Conservation (phyloP, 2,797 vertebrate genomes). For the Anisognathus igniventris region DNA sequence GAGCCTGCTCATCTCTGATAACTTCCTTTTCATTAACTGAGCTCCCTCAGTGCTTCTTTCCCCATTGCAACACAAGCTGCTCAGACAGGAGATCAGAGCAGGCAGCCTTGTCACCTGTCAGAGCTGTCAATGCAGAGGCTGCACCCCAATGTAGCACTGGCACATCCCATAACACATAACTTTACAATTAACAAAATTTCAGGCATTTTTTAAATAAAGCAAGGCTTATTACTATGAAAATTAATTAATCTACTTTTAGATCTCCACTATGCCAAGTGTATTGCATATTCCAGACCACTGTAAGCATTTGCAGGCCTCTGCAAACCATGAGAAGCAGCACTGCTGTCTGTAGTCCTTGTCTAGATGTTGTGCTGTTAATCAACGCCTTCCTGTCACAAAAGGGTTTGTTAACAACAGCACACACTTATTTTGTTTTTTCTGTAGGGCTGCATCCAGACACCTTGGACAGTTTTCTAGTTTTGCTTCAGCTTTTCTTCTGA, state of each 20-base stretch:
- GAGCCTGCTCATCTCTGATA: background rate
- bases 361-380: background rate
- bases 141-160: background rate
- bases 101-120: background rate
- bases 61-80: background rate
- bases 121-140: background rate
- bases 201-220: background rate
- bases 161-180: background rate
- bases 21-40: background rate
- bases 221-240: background rate
- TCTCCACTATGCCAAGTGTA: background rate
- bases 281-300: background rate
- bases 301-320: background rate
- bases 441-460: background rate
- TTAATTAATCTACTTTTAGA: background rate
- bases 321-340: background rate
- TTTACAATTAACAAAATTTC: background rate
- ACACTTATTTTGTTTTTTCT: background rate
- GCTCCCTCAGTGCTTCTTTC: background rate
- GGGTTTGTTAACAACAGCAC: background rate
- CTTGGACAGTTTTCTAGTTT: slow-evolving; percentile 21
- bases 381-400: background rate
- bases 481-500: slow-evolving; percentile 30
- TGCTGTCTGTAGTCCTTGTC: background rate
- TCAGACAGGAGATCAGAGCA: background rate